Conservation (phyloP, 2,113 vertebrate species). For the Indri indri region DNA sequence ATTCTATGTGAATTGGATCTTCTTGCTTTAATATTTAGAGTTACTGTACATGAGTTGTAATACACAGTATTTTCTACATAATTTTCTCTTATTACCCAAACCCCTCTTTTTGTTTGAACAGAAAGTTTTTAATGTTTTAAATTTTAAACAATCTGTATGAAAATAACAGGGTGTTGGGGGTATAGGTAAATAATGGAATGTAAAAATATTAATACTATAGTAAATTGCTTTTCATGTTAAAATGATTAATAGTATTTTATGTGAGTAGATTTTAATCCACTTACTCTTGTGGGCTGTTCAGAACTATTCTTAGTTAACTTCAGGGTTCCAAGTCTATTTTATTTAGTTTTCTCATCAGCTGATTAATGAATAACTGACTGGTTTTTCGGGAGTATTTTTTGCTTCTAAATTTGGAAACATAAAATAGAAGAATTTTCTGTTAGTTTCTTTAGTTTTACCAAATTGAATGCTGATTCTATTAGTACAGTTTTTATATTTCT, state of each 20-base stretch:
- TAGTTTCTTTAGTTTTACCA: background rate
- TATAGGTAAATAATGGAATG: accelerated
- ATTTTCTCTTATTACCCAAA: background rate
- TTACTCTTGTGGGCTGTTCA: background rate
- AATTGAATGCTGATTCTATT: background rate
- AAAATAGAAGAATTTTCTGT: background rate
- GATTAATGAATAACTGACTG: background rate
- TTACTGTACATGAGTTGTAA: accelerated
- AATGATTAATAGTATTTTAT: accelerated
- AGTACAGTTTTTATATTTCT: background rate
- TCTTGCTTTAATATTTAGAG: background rate
- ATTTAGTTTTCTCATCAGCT: background rate
- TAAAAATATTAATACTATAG: accelerated
- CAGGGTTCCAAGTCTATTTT: background rate
- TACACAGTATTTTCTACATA: background rate
- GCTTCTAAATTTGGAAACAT: background rate
- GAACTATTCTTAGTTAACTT: no score
- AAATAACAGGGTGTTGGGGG: background rate
- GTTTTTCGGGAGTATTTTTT: background rate
- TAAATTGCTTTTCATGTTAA: accelerated
- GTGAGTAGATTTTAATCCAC: background rate
- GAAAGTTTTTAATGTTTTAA: background rate
- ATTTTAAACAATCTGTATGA: background rate
- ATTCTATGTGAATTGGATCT: background rate
- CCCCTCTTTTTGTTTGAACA: background rate